Conservation (phyloP, 2,797 vertebrate species). For the Phalanger gymnotis region DNA sequence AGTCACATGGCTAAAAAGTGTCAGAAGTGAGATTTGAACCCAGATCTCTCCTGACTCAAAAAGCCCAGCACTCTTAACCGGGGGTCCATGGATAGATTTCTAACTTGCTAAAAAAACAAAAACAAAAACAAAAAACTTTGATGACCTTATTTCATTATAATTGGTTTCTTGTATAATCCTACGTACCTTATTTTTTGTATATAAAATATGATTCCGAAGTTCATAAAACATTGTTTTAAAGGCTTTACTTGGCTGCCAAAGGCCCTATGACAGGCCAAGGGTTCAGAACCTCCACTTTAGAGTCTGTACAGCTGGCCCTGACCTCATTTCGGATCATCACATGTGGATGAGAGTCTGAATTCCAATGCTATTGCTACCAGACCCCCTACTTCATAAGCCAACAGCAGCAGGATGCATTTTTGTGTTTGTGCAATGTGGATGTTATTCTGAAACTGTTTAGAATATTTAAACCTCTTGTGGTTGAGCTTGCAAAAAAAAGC, state of each 20-base stretch:
- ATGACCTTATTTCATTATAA: not conserved
- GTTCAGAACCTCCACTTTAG: not conserved
- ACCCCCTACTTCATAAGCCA: not conserved
- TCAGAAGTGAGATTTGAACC: not conserved
- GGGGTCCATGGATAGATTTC: not conserved
- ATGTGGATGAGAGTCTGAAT: not conserved
- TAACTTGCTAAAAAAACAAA: not conserved
- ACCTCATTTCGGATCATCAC: accelerated
- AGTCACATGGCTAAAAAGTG: not conserved
- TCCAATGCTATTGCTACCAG: not conserved
- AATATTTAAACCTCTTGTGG: slow-evolving; percentile 55
- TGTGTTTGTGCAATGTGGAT: slow-evolving; percentile 70
- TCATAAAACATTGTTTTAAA: not conserved
- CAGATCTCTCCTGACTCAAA: not conserved
- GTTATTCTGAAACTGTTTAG: slow-evolving; percentile 61
- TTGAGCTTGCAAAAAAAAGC: slow-evolving; percentile 31
- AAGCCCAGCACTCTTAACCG: not conserved
- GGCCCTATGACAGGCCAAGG: not conserved
- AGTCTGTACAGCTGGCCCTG: not conserved
- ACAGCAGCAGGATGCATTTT: not conserved
- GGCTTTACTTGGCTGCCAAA: not conserved
- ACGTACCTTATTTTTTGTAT: not conserved
- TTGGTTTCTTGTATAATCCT: not conserved
- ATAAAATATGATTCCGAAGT: not conserved
- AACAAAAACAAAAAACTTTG: not conserved